A percentile compares a stretch with the other conserved stretches of the same genome.
phyloP scores from a whole-genome alignment of 2,113 vertebrate species.

The Anhinga anhinga region DNA sequence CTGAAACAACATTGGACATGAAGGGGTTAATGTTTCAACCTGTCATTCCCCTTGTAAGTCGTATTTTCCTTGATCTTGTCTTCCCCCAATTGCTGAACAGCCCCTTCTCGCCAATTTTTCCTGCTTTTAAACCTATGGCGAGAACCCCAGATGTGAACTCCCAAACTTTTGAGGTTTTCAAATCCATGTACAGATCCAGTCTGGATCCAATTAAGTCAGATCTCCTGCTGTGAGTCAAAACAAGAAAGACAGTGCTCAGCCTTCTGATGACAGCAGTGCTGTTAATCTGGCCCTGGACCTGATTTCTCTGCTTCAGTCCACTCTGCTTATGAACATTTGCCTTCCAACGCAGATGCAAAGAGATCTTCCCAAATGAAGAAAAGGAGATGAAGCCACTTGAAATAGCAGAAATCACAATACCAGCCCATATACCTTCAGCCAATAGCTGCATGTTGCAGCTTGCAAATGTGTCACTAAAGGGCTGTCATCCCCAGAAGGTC shows the following conservation, averaged over 20 bases:
- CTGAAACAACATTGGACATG: background rate
- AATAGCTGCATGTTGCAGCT: background rate
- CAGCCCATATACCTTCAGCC: background rate
- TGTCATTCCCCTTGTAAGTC: background rate
- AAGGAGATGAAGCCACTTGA: background rate
- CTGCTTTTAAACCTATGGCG: background rate
- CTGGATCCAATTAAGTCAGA: background rate
- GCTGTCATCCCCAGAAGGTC: background rate
- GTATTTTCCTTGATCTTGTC: background rate
- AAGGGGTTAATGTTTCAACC: background rate
- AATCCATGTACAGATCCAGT: background rate
- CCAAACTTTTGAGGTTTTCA: background rate
- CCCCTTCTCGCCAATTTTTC: background rate
- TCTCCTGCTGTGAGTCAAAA: background rate
- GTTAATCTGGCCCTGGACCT: background rate
- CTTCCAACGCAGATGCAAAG: background rate
- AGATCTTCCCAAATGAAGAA: background rate
- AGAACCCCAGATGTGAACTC: background rate
- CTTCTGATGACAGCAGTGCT: background rate
- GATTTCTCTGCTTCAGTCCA: background rate
- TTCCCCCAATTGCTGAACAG: accelerated
- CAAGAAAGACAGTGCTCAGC: background rate
- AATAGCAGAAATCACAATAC: background rate
- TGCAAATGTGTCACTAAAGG: background rate
- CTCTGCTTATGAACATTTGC: background rate